A percentile compares a stretch with the other conserved stretches of the same genome.
Conservation (phyloP, 1,140 invertebrate genomes). For the Mycetomoellerius zeteki region DNA sequence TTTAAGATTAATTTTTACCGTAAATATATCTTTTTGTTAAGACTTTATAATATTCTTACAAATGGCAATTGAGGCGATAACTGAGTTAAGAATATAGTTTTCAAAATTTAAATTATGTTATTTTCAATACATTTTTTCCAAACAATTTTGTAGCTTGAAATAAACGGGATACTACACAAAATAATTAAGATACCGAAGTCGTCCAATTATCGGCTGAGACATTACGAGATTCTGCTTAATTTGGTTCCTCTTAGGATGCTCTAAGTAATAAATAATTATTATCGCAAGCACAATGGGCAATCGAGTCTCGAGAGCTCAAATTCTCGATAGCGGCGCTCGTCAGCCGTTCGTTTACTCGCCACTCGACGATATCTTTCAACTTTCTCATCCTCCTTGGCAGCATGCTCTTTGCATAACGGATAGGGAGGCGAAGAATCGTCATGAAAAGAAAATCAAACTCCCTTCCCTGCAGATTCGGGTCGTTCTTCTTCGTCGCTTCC, state of each 20-base stretch:
- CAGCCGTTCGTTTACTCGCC: conserved; percentile 54
- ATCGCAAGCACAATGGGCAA: conserved; percentile 45
- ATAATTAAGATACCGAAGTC: not conserved
- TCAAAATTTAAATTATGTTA: not conserved
- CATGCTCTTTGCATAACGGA: conserved; percentile 55
- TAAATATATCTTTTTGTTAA: not conserved
- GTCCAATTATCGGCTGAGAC: not conserved
- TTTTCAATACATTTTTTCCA: not conserved
- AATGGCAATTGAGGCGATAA: not conserved
- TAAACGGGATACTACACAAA: not conserved
- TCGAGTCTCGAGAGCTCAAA: conserved; percentile 61
- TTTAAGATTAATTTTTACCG: not conserved
- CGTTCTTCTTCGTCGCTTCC: conserved; percentile 28
- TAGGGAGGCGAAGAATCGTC: conserved; percentile 45
- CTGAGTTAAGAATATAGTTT: not conserved
- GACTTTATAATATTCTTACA: not conserved
- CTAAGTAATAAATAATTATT: conserved; percentile 63
- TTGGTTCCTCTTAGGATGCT: not conserved
- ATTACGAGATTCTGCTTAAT: conserved; percentile 13
- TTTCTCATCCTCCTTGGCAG: not conserved
- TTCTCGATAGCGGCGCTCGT: conserved; percentile 52
- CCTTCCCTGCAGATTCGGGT: conserved; percentile 20
- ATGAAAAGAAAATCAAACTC: conserved; percentile 73
- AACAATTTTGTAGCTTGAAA: not conserved
- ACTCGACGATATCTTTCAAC: conserved; percentile 56